Conservation (phyloP, 2,888 invertebrate genomes). For the Cinara cedri region DNA sequence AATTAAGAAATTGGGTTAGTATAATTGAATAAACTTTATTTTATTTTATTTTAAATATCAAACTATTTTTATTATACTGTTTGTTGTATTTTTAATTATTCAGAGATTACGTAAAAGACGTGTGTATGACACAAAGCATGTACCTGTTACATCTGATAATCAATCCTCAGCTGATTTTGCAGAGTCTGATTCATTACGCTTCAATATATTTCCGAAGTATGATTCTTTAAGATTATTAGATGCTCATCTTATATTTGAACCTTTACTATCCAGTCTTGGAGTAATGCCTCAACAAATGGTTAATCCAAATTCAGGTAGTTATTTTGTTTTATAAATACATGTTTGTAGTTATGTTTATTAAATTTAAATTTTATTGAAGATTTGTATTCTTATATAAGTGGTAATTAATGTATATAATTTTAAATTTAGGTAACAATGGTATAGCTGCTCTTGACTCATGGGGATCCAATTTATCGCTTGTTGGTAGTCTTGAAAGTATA, state of each 20-base stretch:
- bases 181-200: slow-evolving; percentile 60
- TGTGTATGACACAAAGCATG: slow-evolving; percentile 35
- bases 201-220: slow-evolving; percentile 77
- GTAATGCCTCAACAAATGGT: slow-evolving; percentile 88
- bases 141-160: slow-evolving; percentile 32
- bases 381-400: no score
- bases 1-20: slow-evolving; percentile 63
- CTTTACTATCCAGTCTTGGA: slow-evolving; percentile 84
- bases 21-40: background rate
- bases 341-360: slow-evolving; percentile 1
- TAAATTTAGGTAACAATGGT: slow-evolving; percentile 62
- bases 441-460: slow-evolving; percentile 81
- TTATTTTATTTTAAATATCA: background rate
- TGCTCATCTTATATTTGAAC: slow-evolving; percentile 93
- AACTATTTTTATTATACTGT: background rate
- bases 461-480: slow-evolving; percentile 83
- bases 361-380: no score
- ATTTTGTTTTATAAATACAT: background rate
- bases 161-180: slow-evolving; percentile 49
- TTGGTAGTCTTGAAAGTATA: slow-evolving; percentile 86
- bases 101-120: slow-evolving; percentile 44
- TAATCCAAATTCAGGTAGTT: slow-evolving; percentile 60
- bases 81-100: background rate
- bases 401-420: background rate
- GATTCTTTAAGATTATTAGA: slow-evolving; percentile 85